phyloP scores from a whole-genome alignment of 1,140 invertebrate species.

The Neodiprion lecontei region DNA sequence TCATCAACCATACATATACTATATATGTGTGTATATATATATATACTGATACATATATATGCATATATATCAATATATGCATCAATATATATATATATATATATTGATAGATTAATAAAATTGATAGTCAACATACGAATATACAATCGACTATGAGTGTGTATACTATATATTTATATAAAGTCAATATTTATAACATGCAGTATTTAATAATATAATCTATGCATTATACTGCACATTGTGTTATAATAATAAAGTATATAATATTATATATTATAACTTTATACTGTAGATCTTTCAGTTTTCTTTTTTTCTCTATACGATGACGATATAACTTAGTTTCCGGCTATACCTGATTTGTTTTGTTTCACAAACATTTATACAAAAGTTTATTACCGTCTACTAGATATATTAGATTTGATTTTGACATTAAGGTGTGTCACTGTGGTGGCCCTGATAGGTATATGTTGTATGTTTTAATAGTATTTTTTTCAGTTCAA shows the following conservation, averaged over 20 bases:
- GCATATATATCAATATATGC: background rate
- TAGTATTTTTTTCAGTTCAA: too few relatives aligned
- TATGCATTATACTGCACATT: too few relatives aligned
- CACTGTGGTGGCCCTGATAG: too few relatives aligned
- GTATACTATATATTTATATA: background rate
- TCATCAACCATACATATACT: slow-evolving; percentile 50
- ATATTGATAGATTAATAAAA: slow-evolving; percentile 33
- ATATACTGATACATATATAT: background rate
- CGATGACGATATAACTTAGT: too few relatives aligned
- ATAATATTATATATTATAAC: too few relatives aligned
- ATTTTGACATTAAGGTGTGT: too few relatives aligned
- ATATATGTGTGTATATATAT: slow-evolving; percentile 31
- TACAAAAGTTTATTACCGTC: background rate
- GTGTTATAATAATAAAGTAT: too few relatives aligned
- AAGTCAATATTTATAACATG: slow-evolving; percentile 3
- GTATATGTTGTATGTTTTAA: too few relatives aligned
- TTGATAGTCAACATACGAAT: slow-evolving; percentile 56
- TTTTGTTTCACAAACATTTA: background rate
- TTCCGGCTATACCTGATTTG: too few relatives aligned
- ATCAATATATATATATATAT: slow-evolving; percentile 11
- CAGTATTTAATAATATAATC: background rate
- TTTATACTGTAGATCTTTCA: too few relatives aligned
- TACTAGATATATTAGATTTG: too few relatives aligned
- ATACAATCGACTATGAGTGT: slow-evolving; percentile 47
- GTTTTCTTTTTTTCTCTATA: too few relatives aligned